Base-by-base conservation (phyloP, 2,888 invertebrate genomes). In the Venusia cambrica region DNA sequence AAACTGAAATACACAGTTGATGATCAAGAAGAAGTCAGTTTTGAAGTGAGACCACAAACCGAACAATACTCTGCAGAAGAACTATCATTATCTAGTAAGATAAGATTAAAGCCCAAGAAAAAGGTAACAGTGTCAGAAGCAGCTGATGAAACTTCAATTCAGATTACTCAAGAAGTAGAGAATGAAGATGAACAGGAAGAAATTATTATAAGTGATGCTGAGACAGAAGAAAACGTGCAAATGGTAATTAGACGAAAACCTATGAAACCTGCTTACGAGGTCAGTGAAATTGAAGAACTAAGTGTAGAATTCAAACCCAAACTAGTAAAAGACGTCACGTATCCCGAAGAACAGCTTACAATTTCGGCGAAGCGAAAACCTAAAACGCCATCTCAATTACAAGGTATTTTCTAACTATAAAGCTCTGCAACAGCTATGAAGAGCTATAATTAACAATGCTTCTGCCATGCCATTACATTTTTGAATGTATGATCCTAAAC, bases 81-180 rank as follows among this genome's bases (percentile, higher is more conserved):
- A 62, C 83, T 93, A 42, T 92, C 92, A 5, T 89, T 92, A 77
- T 91, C 92, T 0, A 92, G 92, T 46, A 92, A 91, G 73, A 90
- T 93, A 10, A 91, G 89, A 71, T 57, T 93, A 14, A 92, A 91
- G 61, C 89, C 91, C 44, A 90, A 88, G 62, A 90, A 89, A 52
- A 90, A 89, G 32, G 74, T 87, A 6, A 90, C 90, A 4, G 84
- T 90, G 57, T 88, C 88, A 10, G 93, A 93, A 75, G 92, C 91
- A 67, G 87, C 90, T 13, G 92, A 91, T 26, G 92, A 92, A 76
- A 89, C 91, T 45, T 92, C 90, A 1, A 91, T 93, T 21, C 87
- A 88, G 64, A 84, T 93, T 25, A 87, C 88, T 26, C 88, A 91
- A 77, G 92, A 92, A 83, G 65, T 90, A 48, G 90, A 91, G 47